phyloP scores from a whole-genome alignment of 2,113 vertebrate species.

The Maccullochella peelii region DNA sequence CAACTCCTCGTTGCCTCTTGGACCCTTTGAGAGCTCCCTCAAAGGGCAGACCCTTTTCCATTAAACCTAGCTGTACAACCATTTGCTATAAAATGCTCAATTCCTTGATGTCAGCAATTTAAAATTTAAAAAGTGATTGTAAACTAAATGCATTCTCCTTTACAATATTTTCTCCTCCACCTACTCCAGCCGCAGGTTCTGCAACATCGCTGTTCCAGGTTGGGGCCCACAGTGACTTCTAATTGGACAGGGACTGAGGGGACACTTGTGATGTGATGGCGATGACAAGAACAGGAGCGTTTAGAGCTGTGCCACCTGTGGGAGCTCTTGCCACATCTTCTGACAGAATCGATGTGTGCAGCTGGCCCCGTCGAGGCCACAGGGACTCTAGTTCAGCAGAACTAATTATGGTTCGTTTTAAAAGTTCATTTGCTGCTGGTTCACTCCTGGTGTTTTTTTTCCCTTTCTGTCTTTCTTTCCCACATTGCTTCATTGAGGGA shows the following conservation, averaged over 20 bases:
- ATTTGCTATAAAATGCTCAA: background rate
- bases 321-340: slow-evolving; percentile 44
- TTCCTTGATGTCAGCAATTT: too few relatives aligned
- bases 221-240: slow-evolving; percentile 27
- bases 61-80: background rate
- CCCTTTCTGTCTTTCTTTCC: background rate
- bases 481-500: slow-evolving; percentile 13
- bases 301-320: slow-evolving; percentile 15
- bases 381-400: slow-evolving; percentile 50
- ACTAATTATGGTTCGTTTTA: slow-evolving; percentile 68
- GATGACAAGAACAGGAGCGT: slow-evolving; percentile 53
- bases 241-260: slow-evolving; percentile 70
- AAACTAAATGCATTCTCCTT: slow-evolving; percentile 1
- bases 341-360: slow-evolving; percentile 61
- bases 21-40: background rate
- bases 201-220: slow-evolving; percentile 18
- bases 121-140: background rate
- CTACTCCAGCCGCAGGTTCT: background rate
- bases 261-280: slow-evolving; percentile 59
- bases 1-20: background rate
- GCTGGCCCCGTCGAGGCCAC: slow-evolving; percentile 25
- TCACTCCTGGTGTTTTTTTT: slow-evolving; percentile 4
- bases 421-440: slow-evolving; percentile 61
- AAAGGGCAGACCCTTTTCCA: background rate
- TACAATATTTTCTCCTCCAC: background rate